A percentile compares a stretch with the other conserved stretches of the same genome.
Conservation (phyloP, 2,113 vertebrate species). For the Sturnira hondurensis region DNA sequence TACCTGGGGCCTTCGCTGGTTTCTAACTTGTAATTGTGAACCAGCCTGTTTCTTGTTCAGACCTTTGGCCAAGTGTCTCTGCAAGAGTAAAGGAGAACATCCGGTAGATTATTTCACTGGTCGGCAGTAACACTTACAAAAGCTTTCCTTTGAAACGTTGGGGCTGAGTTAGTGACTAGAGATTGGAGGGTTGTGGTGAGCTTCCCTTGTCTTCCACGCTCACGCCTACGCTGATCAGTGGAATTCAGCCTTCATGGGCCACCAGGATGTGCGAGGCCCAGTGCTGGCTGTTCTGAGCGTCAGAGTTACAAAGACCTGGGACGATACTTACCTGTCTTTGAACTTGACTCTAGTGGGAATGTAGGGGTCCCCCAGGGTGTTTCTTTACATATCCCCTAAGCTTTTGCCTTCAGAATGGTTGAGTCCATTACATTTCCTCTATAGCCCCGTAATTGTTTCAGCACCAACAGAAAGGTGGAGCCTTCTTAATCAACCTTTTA, state of each 20-base stretch:
- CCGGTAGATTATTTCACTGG: neutral
- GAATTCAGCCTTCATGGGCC: fast-evolving
- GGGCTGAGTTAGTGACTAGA: neutral
- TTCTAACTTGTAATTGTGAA: neutral
- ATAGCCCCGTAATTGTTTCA: neutral
- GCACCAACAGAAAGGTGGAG: neutral
- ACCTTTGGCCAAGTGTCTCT: neutral
- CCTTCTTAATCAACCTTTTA: neutral
- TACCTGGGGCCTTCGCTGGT: neutral
- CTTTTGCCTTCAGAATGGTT: neutral
- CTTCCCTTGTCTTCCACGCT: neutral
- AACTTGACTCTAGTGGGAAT: neutral
- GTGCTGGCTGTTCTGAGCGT: neutral
- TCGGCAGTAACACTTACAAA: neutral
- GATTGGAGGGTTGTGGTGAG: neutral
- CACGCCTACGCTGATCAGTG: fast-evolving
- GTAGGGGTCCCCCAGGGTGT: neutral
- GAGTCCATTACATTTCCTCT: neutral
- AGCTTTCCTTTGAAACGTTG: neutral
- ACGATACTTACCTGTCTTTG: fast-evolving
- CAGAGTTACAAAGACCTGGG: too few species aligned
- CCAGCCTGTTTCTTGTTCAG: neutral
- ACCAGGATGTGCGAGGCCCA: neutral
- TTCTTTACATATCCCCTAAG: fast-evolving
- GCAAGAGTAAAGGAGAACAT: fast-evolving